phyloP scores from a whole-genome alignment of 2,888 invertebrate species.

The Temnothorax unifasciatus region DNA sequence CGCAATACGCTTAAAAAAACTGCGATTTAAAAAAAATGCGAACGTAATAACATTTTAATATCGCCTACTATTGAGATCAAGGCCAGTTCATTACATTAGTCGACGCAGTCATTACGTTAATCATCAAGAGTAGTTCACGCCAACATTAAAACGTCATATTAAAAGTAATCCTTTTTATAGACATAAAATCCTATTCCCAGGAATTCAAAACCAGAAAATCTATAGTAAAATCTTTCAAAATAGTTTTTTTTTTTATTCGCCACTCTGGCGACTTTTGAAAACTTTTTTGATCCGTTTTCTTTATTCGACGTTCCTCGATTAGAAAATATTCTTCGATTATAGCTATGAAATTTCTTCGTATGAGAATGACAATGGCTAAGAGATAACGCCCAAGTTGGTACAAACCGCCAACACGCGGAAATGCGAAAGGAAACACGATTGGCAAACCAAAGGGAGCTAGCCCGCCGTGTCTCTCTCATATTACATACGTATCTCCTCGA shows the following conservation, averaged over 20 bases:
- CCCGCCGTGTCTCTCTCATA: slow-evolving; percentile 1
- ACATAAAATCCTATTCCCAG: too few species aligned
- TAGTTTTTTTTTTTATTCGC: neutral
- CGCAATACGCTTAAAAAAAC: neutral
- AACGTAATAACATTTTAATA: neutral
- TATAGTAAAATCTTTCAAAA: neutral
- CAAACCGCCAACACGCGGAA: slow-evolving; percentile 17
- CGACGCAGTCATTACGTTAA: neutral
- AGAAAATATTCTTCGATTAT: slow-evolving; percentile 13
- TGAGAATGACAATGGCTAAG: neutral
- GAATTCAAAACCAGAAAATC: neutral
- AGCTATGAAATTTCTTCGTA: neutral
- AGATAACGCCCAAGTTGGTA: neutral
- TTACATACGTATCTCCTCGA: slow-evolving; percentile 54
- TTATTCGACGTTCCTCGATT: neutral
- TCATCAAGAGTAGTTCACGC: slow-evolving; percentile 1
- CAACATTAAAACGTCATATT: slow-evolving; percentile 5
- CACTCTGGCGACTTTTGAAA: neutral
- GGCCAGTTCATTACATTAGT: neutral
- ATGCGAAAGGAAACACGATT: slow-evolving; percentile 38
- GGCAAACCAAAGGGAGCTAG: slow-evolving; percentile 4
- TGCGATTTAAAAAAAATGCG: neutral
- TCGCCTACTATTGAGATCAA: slow-evolving; percentile 21
- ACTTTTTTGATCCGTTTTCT: neutral
- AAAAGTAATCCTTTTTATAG: neutral